phyloP scores from a whole-genome alignment of 2,113 vertebrate genomes.

The Mesoclemmys tuberculata region DNA sequence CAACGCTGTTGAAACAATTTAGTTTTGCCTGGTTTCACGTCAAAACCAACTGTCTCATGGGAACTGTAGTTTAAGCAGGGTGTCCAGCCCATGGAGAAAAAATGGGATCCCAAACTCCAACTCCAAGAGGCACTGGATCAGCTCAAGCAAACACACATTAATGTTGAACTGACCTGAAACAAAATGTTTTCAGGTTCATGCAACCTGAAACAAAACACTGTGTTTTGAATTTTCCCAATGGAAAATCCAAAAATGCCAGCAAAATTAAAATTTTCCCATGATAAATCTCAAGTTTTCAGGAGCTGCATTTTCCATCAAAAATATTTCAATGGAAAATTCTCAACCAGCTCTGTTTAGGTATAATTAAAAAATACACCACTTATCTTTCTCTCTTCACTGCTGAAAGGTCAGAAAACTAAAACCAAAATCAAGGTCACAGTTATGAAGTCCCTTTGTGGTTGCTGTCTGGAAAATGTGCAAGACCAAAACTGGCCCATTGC shows the following conservation, averaged over 20 bases:
- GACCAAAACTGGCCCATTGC: slow-evolving; percentile 42
- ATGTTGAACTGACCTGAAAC: slow-evolving; percentile 44
- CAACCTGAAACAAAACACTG: slow-evolving; percentile 27
- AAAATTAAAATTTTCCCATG: slow-evolving; percentile 1
- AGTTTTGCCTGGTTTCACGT: neutral
- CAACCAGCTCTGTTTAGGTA: neutral
- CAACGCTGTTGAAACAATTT: neutral
- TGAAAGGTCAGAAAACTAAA: slow-evolving; percentile 7
- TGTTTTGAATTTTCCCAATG: neutral
- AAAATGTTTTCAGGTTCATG: slow-evolving; percentile 57
- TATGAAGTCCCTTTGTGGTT: slow-evolving; percentile 21
- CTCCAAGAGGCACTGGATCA: slow-evolving; percentile 12
- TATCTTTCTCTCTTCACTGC: neutral
- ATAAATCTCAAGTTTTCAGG: neutral
- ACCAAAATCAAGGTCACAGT: slow-evolving; percentile 35
- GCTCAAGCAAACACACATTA: slow-evolving; percentile 42
- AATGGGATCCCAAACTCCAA: neutral
- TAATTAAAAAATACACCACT: slow-evolving; percentile 1
- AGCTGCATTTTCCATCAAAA: neutral
- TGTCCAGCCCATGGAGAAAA: neutral
- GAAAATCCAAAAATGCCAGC: slow-evolving; percentile 8
- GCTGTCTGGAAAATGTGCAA: neutral
- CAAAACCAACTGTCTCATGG: neutral
- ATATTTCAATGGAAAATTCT: slow-evolving; percentile 33
- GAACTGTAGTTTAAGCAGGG: neutral